A percentile compares a stretch with the other conserved stretches of the same genome.
Conservation (phyloP, 1,140 invertebrate species). For the Vollenhovia emeryi region DNA sequence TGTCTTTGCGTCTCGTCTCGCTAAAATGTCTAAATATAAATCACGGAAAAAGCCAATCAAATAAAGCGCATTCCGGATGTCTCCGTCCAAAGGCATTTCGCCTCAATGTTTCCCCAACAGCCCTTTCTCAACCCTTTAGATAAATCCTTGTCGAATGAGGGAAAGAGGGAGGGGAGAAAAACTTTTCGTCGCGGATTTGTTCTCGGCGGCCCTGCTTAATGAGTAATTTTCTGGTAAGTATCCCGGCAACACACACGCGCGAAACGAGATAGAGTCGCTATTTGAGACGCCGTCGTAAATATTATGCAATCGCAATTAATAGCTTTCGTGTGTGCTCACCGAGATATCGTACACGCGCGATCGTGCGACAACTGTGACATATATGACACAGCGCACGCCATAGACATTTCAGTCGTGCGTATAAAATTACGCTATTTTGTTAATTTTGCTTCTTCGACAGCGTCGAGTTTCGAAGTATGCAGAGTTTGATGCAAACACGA, state of each 20-base stretch:
- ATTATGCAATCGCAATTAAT: slow-evolving; percentile 62
- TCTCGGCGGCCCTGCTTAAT: neutral
- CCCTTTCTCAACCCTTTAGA: neutral
- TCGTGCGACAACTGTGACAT: slow-evolving; percentile 29
- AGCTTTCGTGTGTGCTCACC: slow-evolving; percentile 8
- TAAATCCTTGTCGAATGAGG: neutral
- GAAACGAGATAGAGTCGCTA: slow-evolving; percentile 25
- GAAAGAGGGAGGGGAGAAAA: neutral
- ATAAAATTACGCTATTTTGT: neutral
- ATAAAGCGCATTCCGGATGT: neutral
- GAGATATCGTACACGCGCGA: slow-evolving; percentile 24
- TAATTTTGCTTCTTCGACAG: neutral
- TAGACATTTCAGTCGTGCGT: neutral
- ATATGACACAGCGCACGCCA: neutral
- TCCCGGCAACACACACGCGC: neutral
- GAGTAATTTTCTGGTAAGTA: slow-evolving; percentile 15
- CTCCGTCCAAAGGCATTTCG: neutral
- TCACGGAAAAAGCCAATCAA: neutral
- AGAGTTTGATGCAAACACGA: neutral
- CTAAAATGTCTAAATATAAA: neutral
- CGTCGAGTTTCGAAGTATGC: neutral
- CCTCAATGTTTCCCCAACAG: neutral
- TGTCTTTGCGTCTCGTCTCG: too few species aligned
- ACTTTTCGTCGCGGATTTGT: neutral
- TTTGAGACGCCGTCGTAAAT: slow-evolving; percentile 45